phyloP scores from a whole-genome alignment of 2,113 vertebrate species.

The Pangasianodon hypophthalmus region DNA sequence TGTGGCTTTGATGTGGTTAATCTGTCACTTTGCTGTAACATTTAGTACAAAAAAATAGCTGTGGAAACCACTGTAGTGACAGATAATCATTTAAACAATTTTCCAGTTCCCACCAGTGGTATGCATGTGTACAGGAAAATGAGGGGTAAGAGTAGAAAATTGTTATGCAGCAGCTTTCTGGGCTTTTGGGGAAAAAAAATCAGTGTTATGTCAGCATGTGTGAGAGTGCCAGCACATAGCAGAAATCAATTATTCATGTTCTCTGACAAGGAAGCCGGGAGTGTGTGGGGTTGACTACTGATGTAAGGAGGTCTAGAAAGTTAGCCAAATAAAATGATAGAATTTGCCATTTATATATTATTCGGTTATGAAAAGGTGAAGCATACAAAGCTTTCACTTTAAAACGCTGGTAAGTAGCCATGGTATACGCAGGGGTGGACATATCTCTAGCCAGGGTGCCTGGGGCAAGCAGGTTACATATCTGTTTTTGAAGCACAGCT shows the following conservation, averaged over 20 bases:
- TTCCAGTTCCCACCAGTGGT: neutral
- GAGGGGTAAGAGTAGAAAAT: neutral
- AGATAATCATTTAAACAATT: neutral
- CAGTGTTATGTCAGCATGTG: constrained; percentile 17
- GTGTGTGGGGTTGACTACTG: neutral
- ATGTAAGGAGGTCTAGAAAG: neutral
- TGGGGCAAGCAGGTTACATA: neutral
- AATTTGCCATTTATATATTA: constrained; percentile 4
- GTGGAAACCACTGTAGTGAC: neutral
- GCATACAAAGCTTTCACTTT: neutral
- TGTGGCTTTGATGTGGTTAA: neutral
- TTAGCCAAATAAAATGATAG: neutral
- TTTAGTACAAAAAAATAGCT: neutral
- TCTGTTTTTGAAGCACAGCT: neutral
- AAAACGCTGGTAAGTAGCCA: neutral
- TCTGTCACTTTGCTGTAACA: neutral
- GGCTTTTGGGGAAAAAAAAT: neutral
- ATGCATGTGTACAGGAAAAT: neutral
- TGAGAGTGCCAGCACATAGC: neutral
- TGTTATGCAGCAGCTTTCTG: neutral
- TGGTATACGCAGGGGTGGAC: neutral
- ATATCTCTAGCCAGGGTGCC: neutral
- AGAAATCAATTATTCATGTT: constrained; percentile 23
- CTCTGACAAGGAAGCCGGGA: neutral
- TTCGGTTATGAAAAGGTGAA: neutral